Base-by-base conservation (phyloP, 1,140 invertebrate genomes). In the Popillia japonica region DNA sequence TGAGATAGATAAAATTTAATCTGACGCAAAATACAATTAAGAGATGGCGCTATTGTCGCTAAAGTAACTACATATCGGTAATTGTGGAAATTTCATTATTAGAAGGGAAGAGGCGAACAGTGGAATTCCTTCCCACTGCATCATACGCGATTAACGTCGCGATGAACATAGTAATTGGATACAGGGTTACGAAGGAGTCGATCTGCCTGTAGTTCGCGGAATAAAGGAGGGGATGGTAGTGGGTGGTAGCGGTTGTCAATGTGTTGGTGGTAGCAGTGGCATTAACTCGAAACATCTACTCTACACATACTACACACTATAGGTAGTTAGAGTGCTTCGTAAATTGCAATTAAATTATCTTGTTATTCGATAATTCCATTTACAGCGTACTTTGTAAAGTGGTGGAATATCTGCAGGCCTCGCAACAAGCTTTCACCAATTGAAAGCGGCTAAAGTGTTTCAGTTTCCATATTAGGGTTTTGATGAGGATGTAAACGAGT, bases 271-370 rank as follows among this genome's bases (percentile, higher is more conserved):
- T 55, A 55, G 48, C 48, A 17, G 48, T n/a, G 6, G 48, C 48
- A 55, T 55, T 55, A 55, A 55, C 14, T 55, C 14, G 48, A 55
- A 55, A 55, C 48, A 55, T 55, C 48, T 17, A 17, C 27, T 34
- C 27, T 34, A 34, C 27, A 34, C 27, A 34, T 34, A 34, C 27
- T 34, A 34, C 27, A 55, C 14, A 17, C 14, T 17, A 17, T 17
- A 55, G 48, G 17, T 55, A 17, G 14, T 55, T 17, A 17, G 48
- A 55, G 14, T 55, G 17, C 48, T 55, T n/a, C 11, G 48, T 17
- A 17, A 55, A 55, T 55, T 55, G 48, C 48, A 55, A 55, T 55
- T 17, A 55, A 55, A 55, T 55, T 55, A 55, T 55, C 48, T 55
- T 17, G 48, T 55, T 55, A 55, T 55, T 55, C 48, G 48, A 55